Evolutionary conservation across 2,888 invertebrate species (phyloP).

Genomic region (Drosophila parthenogenetica): DNA sequence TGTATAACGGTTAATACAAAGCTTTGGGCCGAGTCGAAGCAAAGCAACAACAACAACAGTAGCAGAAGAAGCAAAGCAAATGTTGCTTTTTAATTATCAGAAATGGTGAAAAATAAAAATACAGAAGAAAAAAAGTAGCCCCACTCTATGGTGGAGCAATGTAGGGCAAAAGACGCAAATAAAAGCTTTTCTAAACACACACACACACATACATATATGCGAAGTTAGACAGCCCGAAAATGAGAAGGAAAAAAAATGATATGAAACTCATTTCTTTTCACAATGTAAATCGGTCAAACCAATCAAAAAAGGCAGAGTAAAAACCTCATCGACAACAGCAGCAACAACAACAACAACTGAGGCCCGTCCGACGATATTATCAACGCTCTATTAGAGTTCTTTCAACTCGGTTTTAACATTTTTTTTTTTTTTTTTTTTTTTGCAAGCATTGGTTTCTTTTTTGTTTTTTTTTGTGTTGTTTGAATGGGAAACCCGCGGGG

Average conservation of each 20-base stretch:
- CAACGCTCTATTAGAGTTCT: conserved; percentile 68
- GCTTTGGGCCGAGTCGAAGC: conserved; percentile 34
- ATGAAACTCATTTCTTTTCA: conserved; percentile 70
- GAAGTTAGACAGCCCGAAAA: conserved; percentile 39
- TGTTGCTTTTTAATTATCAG: conserved; percentile 73
- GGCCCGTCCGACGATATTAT: conserved; percentile 48
- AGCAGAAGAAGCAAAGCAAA: conserved; percentile 27
- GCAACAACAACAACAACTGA: conserved; percentile 25
- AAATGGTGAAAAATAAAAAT: conserved; percentile 48
- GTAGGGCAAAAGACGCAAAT: conserved; percentile 66
- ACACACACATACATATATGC: conserved; percentile 7
- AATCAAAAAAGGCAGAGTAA: conserved; percentile 62
- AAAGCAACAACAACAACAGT: conserved; percentile 12
- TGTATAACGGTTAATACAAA: conserved; percentile 46
- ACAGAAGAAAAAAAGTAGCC: conserved; percentile 39
- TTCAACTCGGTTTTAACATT: conserved; percentile 63
- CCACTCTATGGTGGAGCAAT: conserved; percentile 38
- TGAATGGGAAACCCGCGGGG: conserved; percentile 26
- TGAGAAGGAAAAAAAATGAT: conserved; percentile 23
- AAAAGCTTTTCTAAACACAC: conserved; percentile 49
- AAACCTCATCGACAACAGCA: conserved; percentile 33
- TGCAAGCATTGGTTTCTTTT: background rate
- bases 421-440: conserved; percentile 20
- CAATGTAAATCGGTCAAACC: conserved; percentile 80
- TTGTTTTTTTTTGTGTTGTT: background rate